Evolutionary conservation across 1,140 invertebrate genomes (phyloP), one percentile per base, ranked within the genome.

Genomic region (Dendroctonus valens): DNA sequence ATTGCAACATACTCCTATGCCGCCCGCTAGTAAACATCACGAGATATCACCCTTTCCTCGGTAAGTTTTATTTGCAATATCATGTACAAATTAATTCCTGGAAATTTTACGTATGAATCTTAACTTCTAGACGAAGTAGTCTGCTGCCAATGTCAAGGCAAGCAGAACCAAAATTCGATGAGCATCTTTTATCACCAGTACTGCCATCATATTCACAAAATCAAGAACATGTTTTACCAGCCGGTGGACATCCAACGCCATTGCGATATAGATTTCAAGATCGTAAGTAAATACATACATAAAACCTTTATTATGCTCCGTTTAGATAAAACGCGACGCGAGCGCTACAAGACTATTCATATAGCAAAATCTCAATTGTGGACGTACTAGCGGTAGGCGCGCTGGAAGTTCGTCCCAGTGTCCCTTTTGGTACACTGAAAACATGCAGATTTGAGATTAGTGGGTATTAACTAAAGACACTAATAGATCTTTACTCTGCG

Each of bases 1-100:
- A 15, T 80, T 86, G 0, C 83, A 82, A 62, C 79, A 85, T 48
- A 83, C 82, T 38, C 84, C 83, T 41, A 26, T 26, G 26, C 84
- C 83, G 2, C 85, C 84, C 48, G 89, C 84, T 73, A 78, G 81
- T 59, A 75, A 76, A 68, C 80, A 74, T 65, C 72, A 85, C 68
- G 79, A 86, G 70, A 74, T 81, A 72, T 85, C 86, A 0, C 85
- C 84, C 8, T 88, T 85, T 78, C 88, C 85, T 14, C 82, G 79
- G 79, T 80, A 76, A 65, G 12, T 26, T 5, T 37, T 59, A 41
- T 48, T 26, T 26, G 3, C 26, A 26, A 26, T 26, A 51, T 37
- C 42, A 51, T 12, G 46, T 41, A 6, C 26, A 26, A 26, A 26
- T 26, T 26, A 26, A 26, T 26, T 26, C 26, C 26, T 26, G 26